phyloP scores from a whole-genome alignment of 2,113 vertebrate genomes.

The Uria aalge region DNA sequence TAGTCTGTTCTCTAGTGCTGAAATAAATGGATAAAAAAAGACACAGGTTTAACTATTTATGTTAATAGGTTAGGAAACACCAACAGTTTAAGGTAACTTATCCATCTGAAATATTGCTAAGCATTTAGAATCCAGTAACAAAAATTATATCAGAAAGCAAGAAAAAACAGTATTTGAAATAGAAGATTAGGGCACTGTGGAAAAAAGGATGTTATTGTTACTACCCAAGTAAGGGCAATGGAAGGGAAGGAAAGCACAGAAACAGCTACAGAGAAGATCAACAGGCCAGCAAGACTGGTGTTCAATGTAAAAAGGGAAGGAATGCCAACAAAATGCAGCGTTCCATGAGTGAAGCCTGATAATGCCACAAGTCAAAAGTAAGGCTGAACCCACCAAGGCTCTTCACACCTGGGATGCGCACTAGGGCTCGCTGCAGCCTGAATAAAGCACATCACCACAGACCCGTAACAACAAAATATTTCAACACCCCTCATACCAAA shows the following conservation, averaged over 20 bases:
- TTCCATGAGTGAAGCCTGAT: neutral
- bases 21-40: neutral
- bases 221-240: neutral
- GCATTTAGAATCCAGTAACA: neutral
- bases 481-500: neutral
- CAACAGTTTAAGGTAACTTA: neutral
- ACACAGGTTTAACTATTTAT: neutral
- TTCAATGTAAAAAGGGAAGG: rapidly evolving
- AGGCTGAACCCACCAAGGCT: neutral
- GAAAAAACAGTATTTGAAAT: neutral
- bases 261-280: neutral
- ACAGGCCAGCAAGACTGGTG: neutral
- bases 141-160: neutral
- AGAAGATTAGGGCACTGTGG: neutral
- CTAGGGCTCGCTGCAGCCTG: neutral
- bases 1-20: neutral
- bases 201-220: neutral
- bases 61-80: neutral
- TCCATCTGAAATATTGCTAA: neutral
- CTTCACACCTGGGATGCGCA: neutral
- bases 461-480: neutral
- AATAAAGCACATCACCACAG: neutral
- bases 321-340: rapidly evolving
- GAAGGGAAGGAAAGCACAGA: neutral
- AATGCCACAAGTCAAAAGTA: rapidly evolving